Evolutionary conservation across 2,888 invertebrate genomes (phyloP).

Genomic region (Drosophila robusta): DNA sequence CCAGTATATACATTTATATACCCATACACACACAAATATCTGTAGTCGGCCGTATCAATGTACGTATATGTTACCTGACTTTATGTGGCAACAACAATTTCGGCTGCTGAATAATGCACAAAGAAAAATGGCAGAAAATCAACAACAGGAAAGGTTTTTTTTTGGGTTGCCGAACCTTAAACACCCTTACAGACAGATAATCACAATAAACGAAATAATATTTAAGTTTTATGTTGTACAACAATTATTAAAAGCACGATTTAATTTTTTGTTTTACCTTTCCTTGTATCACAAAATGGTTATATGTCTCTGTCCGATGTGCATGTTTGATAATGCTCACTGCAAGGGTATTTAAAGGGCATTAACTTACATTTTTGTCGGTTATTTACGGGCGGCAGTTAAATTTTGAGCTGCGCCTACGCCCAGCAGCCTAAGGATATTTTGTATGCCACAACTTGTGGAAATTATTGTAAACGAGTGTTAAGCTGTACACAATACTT

Average conservation of each 20-base stretch:
- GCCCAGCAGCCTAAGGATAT: not conserved
- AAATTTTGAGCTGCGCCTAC: not conserved
- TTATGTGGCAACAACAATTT: conserved; percentile 35
- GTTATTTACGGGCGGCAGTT: not conserved
- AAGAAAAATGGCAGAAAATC: no score
- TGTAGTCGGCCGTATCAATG: conserved; percentile 41
- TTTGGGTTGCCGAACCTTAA: no score
- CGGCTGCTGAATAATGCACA: conserved; percentile 57
- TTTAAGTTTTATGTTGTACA: no score
- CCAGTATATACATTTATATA: conserved; percentile 1
- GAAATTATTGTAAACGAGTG: not conserved
- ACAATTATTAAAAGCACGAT: no score
- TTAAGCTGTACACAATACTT: not conserved
- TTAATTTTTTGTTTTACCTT: no score
- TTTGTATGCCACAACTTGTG: conserved; percentile 5
- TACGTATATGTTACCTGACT: conserved; percentile 12
- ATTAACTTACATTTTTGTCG: not conserved
- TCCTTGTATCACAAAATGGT: no score
- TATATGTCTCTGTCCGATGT: no score
- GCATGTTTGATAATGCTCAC: not conserved
- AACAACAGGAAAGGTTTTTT: no score
- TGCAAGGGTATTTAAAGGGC: not conserved
- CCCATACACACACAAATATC: conserved; percentile 1
- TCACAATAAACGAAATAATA: no score
- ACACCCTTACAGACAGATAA: no score